phyloP scores from a whole-genome alignment of 2,113 vertebrate species.

The Pantherophis guttatus region DNA sequence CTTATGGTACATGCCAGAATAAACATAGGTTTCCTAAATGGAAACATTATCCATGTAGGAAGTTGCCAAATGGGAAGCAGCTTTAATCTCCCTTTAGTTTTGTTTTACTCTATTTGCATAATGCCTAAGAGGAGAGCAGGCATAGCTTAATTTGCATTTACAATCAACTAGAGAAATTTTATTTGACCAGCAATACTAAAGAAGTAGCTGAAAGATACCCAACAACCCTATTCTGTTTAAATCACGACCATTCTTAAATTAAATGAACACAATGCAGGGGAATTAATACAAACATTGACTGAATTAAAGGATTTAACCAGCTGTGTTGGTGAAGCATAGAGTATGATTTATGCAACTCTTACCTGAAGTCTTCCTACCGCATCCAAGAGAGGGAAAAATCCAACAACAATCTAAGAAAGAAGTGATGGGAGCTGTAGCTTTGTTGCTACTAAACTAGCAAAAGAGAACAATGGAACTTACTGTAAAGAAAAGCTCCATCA shows the following conservation, averaged over 20 bases:
- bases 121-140: background rate
- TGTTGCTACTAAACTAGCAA: conserved; percentile 37
- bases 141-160: background rate
- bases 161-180: background rate
- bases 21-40: background rate
- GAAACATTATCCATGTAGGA: background rate
- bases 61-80: background rate
- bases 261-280: background rate
- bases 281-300: conserved; percentile 18
- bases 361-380: conserved; percentile 59
- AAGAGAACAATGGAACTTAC: conserved; percentile 79
- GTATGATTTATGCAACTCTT: conserved; percentile 7
- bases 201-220: background rate
- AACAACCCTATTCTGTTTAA: background rate
- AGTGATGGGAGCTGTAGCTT: conserved; percentile 21
- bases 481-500: conserved; percentile 99
- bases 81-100: background rate
- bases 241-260: background rate
- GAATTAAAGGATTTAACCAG: background rate
- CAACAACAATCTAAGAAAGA: conserved; percentile 33
- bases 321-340: background rate
- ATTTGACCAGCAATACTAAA: background rate
- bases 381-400: conserved; percentile 40
- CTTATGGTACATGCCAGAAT: background rate
- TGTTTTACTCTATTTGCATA: background rate